Base-by-base conservation (phyloP, 1,140 invertebrate genomes). In the Neotoxoptera formosana region DNA sequence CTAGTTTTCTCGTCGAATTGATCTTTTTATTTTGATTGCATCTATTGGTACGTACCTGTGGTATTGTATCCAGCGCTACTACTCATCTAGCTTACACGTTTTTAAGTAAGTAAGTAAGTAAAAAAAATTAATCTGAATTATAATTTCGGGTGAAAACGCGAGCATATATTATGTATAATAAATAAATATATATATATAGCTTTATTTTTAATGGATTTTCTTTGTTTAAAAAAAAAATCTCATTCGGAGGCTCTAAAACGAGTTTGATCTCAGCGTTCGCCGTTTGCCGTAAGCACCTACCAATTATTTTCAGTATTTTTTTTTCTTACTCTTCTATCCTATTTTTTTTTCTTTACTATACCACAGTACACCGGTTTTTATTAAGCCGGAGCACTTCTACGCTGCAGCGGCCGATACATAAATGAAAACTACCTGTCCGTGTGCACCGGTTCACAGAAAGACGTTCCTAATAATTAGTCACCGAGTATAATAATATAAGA, bases 201-300 rank as follows among this genome's bases (percentile, higher is more conserved):
- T 67, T 91, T 41, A 30, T 47, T 91, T 76, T 91, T 91, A 91
- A 91, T 91, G 90, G 90, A 67, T 91, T 91, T 91, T 67, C 90
- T 91, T 91, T 91, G 90, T 91, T 91, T 47, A 48, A 67, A 67
- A 56, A 56, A 90, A 76, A 91, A 76, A 91, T 47, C 90, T 91
- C 90, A 91, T 91, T 91, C 90, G 60, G 60, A 91, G 53, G 90
- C 90, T 91, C 7, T 17, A 76, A 76, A 91, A 91, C 90, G 53
- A 91, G 90, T 91, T 91, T 91, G 90, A 91, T 91, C 90, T 91
- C 90, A 67, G 60, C 67, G 47, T 76, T 91, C 60, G 60, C 30
- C 60, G 90, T 91, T 91, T 91, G 90, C 90, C 90, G 90, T 91
- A 91, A 91, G 90, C 90, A 91, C 90, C 90, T 91, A 91, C 90